Conservation (phyloP, 2,797 vertebrate genomes). For the Enteromius viviparus region DNA sequence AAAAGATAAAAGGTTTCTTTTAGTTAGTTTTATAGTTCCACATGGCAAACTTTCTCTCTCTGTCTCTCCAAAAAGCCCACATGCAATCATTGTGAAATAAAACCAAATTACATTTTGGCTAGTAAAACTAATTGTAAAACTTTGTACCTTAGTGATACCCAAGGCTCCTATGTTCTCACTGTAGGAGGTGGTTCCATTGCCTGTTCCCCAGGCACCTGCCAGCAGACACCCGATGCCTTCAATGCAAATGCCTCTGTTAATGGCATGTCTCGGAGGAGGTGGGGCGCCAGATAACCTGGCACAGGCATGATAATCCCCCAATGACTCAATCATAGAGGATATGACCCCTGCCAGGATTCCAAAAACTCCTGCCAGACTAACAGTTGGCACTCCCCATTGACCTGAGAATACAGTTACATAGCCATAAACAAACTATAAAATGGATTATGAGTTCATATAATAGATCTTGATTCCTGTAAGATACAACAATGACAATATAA, state of each 20-base stretch:
- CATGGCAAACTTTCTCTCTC: neutral
- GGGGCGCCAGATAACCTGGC: slow-evolving; percentile 91
- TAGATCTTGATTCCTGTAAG: neutral
- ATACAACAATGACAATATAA: neutral
- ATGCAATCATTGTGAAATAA: neutral
- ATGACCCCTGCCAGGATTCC: slow-evolving; percentile 93
- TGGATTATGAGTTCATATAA: neutral
- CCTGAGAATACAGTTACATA: slow-evolving; percentile 71
- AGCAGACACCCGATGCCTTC: slow-evolving; percentile 94
- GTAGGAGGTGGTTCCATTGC: slow-evolving; percentile 95
- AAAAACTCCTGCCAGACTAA: slow-evolving; percentile 91
- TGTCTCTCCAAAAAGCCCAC: neutral
- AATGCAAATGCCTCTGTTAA: slow-evolving; percentile 91
- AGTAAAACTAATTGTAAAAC: neutral
- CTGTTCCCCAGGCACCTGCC: slow-evolving; percentile 94
- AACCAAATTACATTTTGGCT: neutral
- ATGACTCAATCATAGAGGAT: slow-evolving; percentile 95
- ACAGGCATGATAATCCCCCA: slow-evolving; percentile 96
- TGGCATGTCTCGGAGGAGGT: slow-evolving; percentile 88
- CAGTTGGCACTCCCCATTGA: slow-evolving; percentile 92
- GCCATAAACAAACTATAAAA: neutral
- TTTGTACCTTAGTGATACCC: slow-evolving; percentile 91
- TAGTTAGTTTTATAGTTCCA: too few species aligned
- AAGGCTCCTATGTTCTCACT: slow-evolving; percentile 94
- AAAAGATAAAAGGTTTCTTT: neutral